phyloP scores from a whole-genome alignment of 2,888 invertebrate species.

The Drosophila siamana region DNA sequence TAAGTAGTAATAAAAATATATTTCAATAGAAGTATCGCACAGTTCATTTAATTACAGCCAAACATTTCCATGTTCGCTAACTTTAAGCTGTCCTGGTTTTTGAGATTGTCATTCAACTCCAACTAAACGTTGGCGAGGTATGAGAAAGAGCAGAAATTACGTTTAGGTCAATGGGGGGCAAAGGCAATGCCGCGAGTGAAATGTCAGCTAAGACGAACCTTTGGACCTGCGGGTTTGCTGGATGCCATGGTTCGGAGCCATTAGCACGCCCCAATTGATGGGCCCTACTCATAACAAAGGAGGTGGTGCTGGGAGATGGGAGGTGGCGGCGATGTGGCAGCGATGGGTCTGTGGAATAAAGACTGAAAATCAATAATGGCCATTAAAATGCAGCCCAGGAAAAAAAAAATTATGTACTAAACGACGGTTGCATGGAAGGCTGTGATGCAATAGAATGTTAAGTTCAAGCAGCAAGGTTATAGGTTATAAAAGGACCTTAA shows the following conservation, averaged over 20 bases:
- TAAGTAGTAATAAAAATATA: neutral
- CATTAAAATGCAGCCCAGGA: conserved; percentile 71
- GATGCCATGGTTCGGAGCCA: conserved; percentile 38
- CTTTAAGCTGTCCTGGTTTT: neutral
- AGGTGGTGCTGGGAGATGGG: conserved; percentile 7
- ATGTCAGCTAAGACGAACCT: conserved; percentile 38
- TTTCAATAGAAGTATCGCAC: neutral
- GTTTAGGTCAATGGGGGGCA: conserved; percentile 2
- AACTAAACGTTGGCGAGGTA: neutral
- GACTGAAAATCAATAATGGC: conserved; percentile 76
- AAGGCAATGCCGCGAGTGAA: conserved; percentile 40
- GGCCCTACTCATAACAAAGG: conserved; percentile 61
- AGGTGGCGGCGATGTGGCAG: no score
- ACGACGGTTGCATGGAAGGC: conserved; percentile 32
- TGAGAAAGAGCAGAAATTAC: neutral
- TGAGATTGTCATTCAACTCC: neutral
- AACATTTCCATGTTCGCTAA: no score
- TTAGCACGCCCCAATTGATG: conserved; percentile 66
- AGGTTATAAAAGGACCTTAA: conserved; percentile 23
- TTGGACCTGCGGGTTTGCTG: conserved; percentile 11
- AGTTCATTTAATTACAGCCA: neutral
- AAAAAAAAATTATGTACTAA: conserved; percentile 18
- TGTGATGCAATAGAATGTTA: conserved; percentile 62
- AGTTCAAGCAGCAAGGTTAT: conserved; percentile 77
- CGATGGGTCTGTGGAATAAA: conserved; percentile 37